phyloP scores from a whole-genome alignment of 2,113 vertebrate genomes.

The Pollachius pollachius region DNA sequence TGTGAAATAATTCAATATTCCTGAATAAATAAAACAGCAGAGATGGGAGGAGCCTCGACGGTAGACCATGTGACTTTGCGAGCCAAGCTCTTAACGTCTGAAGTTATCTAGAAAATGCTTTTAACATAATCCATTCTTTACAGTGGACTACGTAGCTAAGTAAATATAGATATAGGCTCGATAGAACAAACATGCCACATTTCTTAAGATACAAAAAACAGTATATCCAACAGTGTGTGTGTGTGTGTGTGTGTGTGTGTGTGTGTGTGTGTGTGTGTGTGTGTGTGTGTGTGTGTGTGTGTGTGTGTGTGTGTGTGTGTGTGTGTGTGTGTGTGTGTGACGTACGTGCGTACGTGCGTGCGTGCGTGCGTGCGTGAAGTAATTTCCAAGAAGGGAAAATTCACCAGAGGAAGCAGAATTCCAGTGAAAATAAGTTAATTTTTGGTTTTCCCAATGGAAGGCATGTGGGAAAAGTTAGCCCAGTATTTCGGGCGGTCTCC shows the following conservation, averaged over 20 bases:
- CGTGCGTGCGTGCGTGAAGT: too few species aligned
- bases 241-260: conserved; percentile 10
- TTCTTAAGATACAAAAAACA: neutral
- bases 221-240: neutral
- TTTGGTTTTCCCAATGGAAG: conserved; percentile 11
- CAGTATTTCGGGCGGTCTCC: conserved; percentile 9
- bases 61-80: conserved; percentile 13
- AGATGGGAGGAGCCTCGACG: neutral
- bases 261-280: too few species aligned
- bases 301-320: conserved; percentile 3
- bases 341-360: too few species aligned
- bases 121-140: neutral
- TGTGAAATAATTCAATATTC: neutral
- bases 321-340: conserved; percentile 2
- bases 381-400: too few species aligned
- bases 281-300: too few species aligned
- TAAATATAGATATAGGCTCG: neutral
- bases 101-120: neutral
- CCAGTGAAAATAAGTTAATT: too few species aligned
- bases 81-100: neutral
- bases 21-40: conserved; percentile 24
- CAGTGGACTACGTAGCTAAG: neutral
- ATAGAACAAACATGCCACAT: neutral
- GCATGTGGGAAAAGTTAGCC: conserved; percentile 21
- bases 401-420: too few species aligned